Evolutionary conservation across 64 coral and sea anemone species (phyloP).

Genomic region (Pocillopora verrucosa): DNA sequence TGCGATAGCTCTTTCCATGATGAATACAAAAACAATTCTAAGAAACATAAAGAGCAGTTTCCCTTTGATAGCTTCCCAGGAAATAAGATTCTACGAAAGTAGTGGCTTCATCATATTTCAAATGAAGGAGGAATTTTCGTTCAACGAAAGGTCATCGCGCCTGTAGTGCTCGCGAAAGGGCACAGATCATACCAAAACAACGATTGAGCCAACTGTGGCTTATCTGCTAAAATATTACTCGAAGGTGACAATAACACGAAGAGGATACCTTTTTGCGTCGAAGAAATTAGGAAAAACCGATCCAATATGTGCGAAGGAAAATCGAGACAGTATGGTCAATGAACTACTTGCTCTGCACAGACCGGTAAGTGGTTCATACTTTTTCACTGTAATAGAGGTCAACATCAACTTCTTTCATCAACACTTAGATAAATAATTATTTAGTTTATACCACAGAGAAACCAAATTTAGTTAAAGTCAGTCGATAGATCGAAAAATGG

Average conservation of each 20-base stretch:
- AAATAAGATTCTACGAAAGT: slow-evolving; percentile 3
- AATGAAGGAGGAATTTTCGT: slow-evolving; percentile 22
- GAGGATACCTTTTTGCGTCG: too few species aligned
- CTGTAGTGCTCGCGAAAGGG: slow-evolving; percentile 36
- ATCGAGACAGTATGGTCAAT: neutral
- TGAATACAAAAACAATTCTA: too few species aligned
- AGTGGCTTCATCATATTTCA: slow-evolving; percentile 33
- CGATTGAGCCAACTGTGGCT: slow-evolving; percentile 40
- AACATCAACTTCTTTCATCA: too few species aligned
- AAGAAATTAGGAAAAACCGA: too few species aligned
- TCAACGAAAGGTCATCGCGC: slow-evolving; percentile 42
- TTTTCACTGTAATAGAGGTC: too few species aligned
- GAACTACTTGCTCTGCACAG: too few species aligned
- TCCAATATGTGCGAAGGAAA: neutral
- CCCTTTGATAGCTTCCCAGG: neutral
- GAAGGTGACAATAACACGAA: slow-evolving; percentile 5
- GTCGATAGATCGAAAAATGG: too few species aligned
- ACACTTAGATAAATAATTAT: too few species aligned
- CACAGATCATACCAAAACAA: slow-evolving; percentile 49
- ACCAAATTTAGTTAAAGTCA: too few species aligned
- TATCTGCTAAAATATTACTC: slow-evolving; percentile 23
- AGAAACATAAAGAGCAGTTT: neutral
- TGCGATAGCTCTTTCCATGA: too few species aligned
- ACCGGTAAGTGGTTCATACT: too few species aligned
- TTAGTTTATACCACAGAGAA: too few species aligned